phyloP scores from a whole-genome alignment of 1,140 invertebrate species.

The Drosophila lacteicornis region DNA sequence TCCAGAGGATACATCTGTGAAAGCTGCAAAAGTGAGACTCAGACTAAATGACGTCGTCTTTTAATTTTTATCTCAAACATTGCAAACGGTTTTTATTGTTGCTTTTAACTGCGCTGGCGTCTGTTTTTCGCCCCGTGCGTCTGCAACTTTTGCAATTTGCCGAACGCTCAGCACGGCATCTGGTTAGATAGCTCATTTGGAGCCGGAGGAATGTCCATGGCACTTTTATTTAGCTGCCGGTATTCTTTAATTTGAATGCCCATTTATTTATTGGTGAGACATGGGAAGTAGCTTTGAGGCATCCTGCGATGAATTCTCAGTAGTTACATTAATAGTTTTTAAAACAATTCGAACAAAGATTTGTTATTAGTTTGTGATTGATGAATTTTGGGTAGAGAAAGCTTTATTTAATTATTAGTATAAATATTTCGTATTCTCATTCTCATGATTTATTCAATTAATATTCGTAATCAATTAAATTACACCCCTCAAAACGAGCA shows the following conservation, averaged over 20 bases:
- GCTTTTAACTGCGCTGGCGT: slow-evolving; percentile 78
- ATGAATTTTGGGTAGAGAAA: too few relatives aligned
- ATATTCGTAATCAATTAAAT: slow-evolving; percentile 2
- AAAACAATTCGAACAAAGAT: too few relatives aligned
- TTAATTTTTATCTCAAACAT: slow-evolving; percentile 84
- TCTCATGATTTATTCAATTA: neutral
- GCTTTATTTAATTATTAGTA: neutral
- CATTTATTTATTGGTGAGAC: slow-evolving; percentile 55
- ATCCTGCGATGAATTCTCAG: neutral
- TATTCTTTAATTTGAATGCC: slow-evolving; percentile 74
- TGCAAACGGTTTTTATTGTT: slow-evolving; percentile 83
- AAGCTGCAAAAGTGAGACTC: slow-evolving; percentile 13
- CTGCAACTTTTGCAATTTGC: slow-evolving; percentile 72
- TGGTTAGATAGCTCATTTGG: slow-evolving; percentile 52
- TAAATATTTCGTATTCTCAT: neutral
- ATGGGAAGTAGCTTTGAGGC: neutral
- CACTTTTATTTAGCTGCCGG: slow-evolving; percentile 36
- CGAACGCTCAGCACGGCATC: slow-evolving; percentile 68
- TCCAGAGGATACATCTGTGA: slow-evolving; percentile 4
- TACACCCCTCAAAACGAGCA: neutral
- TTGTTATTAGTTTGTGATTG: too few relatives aligned
- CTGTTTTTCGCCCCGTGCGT: slow-evolving; percentile 50
- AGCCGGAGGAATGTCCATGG: slow-evolving; percentile 20
- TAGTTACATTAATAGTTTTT: neutral
- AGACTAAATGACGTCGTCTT: slow-evolving; percentile 79